phyloP scores from a whole-genome alignment of 92 coral and sea anemone genomes.

The Zoanthus sociatus region DNA sequence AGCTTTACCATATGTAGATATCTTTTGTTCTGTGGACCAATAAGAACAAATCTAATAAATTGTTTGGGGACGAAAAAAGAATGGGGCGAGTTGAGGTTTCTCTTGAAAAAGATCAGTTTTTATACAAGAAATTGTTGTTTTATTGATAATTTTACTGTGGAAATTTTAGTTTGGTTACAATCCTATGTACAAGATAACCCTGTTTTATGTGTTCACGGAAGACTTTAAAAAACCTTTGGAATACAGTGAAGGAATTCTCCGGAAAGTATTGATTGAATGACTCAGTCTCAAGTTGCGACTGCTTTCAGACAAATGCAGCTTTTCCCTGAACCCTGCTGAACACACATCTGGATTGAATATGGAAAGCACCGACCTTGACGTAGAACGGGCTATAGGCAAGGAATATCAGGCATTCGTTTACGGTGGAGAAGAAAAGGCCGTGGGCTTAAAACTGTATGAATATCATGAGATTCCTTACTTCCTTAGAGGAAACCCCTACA shows the following conservation, averaged over 20 bases:
- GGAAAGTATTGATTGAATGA: too few species aligned
- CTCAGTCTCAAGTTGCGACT: too few species aligned
- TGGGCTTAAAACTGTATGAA: slow-evolving; percentile 70
- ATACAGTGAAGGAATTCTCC: too few species aligned
- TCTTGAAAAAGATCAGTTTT: background rate
- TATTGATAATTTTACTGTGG: too few species aligned
- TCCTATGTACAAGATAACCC: too few species aligned
- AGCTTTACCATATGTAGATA: slow-evolving; percentile 32
- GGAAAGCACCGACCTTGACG: slow-evolving; percentile 31
- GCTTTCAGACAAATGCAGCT: slow-evolving; percentile 5
- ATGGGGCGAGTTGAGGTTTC: background rate
- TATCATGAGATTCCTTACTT: slow-evolving; percentile 95
- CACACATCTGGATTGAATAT: background rate
- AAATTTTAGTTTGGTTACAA: too few species aligned
- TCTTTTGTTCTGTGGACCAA: slow-evolving; percentile 25
- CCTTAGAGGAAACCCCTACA: slow-evolving; percentile 92
- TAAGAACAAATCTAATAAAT: background rate
- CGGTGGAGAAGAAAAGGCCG: slow-evolving; percentile 30
- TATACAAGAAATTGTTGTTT: too few species aligned
- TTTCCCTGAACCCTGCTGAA: background rate
- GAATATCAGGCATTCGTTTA: slow-evolving; percentile 23
- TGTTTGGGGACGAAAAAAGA: slow-evolving; percentile 7
- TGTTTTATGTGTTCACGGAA: too few species aligned
- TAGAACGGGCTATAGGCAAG: slow-evolving; percentile 43
- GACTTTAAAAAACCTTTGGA: too few species aligned